These are phyloP conservation scores for Camponotus vicinus DNA, from an alignment of 1,140 invertebrate species.

Conservation along the genomic window DNA sequence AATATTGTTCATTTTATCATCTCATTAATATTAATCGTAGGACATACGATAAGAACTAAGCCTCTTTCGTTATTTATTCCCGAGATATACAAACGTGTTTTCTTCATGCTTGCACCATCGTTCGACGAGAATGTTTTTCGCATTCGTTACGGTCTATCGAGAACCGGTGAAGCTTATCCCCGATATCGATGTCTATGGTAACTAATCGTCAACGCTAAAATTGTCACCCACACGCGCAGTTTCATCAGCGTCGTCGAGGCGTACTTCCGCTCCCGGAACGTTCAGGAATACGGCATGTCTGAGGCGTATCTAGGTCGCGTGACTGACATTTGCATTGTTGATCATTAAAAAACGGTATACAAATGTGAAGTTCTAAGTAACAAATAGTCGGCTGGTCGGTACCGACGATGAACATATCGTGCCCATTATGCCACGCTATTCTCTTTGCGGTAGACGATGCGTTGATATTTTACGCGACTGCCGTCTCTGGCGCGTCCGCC, in stretches of 20 bases:
- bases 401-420: not conserved
- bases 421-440: conserved; percentile 3
- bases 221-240: conserved; percentile 58
- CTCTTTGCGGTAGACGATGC: not conserved
- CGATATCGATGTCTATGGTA: conserved; percentile 16
- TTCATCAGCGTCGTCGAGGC: conserved; percentile 18
- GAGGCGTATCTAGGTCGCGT: conserved; percentile 27
- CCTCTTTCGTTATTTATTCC: conserved; percentile 25
- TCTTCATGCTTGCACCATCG: not conserved
- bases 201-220: conserved; percentile 62
- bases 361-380: conserved; percentile 20
- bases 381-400: not conserved
- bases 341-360: not conserved
- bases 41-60: conserved; percentile 15
- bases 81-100: conserved; percentile 2
- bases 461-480: conserved; percentile 42
- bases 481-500: not conserved
- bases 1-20: not conserved
- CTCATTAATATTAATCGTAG: not conserved
- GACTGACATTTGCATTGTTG: conserved; percentile 11
- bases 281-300: not conserved
- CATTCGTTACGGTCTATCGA: not conserved
- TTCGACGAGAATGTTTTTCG: not conserved
- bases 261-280: conserved; percentile 34
- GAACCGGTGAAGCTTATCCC: not conserved